Base-by-base conservation (phyloP, 2,888 invertebrate genomes). In the Noctua comes region DNA sequence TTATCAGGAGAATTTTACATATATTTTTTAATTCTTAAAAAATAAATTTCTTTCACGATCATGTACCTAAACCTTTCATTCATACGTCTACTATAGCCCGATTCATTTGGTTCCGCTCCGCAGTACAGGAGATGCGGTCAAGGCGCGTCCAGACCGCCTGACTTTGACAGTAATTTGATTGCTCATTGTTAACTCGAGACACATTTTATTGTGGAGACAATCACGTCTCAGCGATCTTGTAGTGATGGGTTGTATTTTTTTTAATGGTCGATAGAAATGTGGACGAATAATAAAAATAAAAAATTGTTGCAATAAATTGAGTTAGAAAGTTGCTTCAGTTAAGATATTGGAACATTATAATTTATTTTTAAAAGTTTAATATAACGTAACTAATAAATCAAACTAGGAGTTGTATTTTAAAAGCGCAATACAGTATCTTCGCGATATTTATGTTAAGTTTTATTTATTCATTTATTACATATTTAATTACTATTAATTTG, bases 81-180 rank as follows among this genome's bases (percentile, higher is more conserved):
- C 65, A 68, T 84, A 70, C 68, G 7, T 51, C 21, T 57, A 40
- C 66, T 18, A 65, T 73, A 81, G 71, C 64, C 54, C 75, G 65
- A 79, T 82, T 88, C 77, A 83, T 79, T 64, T 70, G 73, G 90
- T 88, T 88, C 85, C 88, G 88, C 88, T 87, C 51, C 64, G 64
- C 62, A 84, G 87, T 88, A 88, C 86, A 90, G 89, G 89, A 91
- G 91, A 91, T 88, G 86, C 93, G 94, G 94, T 94, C 94, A 93
- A 91, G 91, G 92, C 87, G 89, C 88, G 90, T 90, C 91, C 91
- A 90, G 90, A 82, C 85, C 90, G 91, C 75, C 79, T 86, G 76
- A 65, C 90, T 93, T 89, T 93, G 94, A 93, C 95, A 93, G 93
- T 94, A 93, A 95, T 96, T 96, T 96, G 96, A 96, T 96, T 94